Evolutionary conservation across 1,140 invertebrate genomes (phyloP).

Genomic region (Zaprionus lachaisei): DNA sequence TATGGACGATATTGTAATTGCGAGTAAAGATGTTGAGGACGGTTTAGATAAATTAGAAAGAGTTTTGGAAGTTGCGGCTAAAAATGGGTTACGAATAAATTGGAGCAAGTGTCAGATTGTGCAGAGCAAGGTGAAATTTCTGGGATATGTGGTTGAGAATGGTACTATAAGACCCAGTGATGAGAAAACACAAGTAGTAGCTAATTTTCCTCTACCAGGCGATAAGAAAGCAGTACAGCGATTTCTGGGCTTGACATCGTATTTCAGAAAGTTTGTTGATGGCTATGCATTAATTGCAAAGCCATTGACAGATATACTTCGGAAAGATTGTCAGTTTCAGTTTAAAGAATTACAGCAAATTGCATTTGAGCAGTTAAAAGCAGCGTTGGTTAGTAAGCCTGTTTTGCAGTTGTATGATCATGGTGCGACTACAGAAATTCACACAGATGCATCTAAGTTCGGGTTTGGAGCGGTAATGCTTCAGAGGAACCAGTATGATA

Average conservation of each 20-base stretch:
- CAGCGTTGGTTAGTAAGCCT: no score
- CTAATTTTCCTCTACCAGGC: slow-evolving; percentile 15
- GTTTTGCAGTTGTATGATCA: no score
- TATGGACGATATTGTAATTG: slow-evolving; percentile 27
- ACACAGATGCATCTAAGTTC: slow-evolving; percentile 39
- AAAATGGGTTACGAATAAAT: slow-evolving; percentile 3
- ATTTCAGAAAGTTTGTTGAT: slow-evolving; percentile 17
- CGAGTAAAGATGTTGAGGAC: slow-evolving; percentile 15
- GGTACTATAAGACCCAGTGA: not conserved
- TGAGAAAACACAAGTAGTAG: not conserved
- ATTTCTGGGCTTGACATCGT: slow-evolving; percentile 14
- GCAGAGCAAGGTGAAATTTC: slow-evolving; percentile 14
- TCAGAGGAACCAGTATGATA: no score
- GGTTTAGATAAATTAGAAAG: slow-evolving; percentile 17
- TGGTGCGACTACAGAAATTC: slow-evolving; percentile 21
- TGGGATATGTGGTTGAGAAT: slow-evolving; percentile 11
- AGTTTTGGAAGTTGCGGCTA: not conserved
- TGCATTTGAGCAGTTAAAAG: no score
- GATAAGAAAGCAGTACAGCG: slow-evolving; percentile 27
- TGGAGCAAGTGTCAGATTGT: slow-evolving; percentile 31
- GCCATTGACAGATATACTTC: slow-evolving; percentile 11
- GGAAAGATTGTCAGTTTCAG: no score
- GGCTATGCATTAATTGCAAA: slow-evolving; percentile 5
- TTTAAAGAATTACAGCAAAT: not conserved
- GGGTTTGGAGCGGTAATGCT: no score